Evolutionary conservation across 2,888 invertebrate genomes (phyloP).

Genomic region (Leptinotarsa juncta): DNA sequence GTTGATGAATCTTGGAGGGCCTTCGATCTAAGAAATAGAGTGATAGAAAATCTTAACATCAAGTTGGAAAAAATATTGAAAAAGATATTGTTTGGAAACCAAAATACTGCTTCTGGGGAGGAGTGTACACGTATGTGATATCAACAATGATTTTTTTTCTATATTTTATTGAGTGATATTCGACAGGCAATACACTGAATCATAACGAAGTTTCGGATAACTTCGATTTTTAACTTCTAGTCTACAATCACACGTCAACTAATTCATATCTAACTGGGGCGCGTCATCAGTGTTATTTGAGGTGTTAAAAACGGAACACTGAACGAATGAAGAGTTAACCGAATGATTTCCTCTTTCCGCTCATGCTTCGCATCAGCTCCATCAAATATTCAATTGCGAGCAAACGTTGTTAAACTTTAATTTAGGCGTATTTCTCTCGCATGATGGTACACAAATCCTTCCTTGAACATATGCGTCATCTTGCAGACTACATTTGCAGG

Average conservation of each 20-base stretch:
- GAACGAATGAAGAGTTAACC: constrained; percentile 7
- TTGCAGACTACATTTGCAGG: constrained; percentile 14
- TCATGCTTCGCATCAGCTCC: constrained; percentile 7
- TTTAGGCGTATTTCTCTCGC: constrained; percentile 11
- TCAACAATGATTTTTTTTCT: neutral
- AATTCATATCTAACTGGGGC: neutral
- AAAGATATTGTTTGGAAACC: no score
- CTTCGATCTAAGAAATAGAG: no score
- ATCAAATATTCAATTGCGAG: constrained; percentile 18
- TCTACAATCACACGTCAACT: neutral
- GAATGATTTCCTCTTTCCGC: constrained; percentile 7
- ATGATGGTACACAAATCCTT: constrained; percentile 7
- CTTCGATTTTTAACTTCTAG: neutral
- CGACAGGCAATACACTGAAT: neutral
- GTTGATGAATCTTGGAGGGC: no score
- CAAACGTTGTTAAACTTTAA: constrained; percentile 24
- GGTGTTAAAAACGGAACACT: neutral
- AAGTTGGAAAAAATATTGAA: no score
- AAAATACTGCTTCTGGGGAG: no score
- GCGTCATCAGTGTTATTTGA: constrained; percentile 1
- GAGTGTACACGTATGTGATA: no score
- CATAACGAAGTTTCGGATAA: neutral
- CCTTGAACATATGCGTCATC: constrained; percentile 16
- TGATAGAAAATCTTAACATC: no score
- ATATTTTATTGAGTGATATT: neutral